Percentiles rank a stretch among this genome's conserved stretches.
These are phyloP conservation scores for Potamilus streckersoni DNA, from an alignment of 1,140 invertebrate genomes.

Conservation along the genomic window DNA sequence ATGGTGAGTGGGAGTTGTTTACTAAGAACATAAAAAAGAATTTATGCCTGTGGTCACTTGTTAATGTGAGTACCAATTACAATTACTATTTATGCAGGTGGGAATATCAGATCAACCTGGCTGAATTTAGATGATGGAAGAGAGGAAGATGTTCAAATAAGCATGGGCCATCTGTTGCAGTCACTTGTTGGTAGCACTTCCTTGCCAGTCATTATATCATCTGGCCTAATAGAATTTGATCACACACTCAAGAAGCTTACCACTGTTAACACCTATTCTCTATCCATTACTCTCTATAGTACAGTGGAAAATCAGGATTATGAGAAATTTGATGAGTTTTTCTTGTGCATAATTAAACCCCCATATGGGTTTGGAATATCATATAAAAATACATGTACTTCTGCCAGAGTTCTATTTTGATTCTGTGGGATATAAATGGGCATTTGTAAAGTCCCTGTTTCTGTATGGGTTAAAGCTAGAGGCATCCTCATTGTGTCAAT, in stretches of 20 bases:
- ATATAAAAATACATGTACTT: too few species aligned
- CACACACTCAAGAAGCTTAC: slow-evolving; percentile 9
- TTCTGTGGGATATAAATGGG: too few species aligned
- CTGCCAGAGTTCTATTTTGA: too few species aligned
- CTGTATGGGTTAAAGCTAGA: too few species aligned
- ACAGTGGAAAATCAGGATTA: slow-evolving; percentile 3
- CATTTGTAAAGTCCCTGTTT: too few species aligned
- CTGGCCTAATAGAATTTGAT: slow-evolving; percentile 8
- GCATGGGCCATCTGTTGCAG: slow-evolving; percentile 4
- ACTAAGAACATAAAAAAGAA: too few species aligned
- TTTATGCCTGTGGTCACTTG: too few species aligned
- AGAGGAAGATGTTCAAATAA: not conserved
- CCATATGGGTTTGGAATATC: slow-evolving; percentile 12
- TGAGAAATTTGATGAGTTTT: slow-evolving; percentile 5
- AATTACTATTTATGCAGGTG: slow-evolving; percentile 1
- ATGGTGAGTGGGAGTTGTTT: too few species aligned
- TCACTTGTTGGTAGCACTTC: slow-evolving; percentile 4
- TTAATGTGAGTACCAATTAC: too few species aligned
- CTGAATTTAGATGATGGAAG: slow-evolving; percentile 7
- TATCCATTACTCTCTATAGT: slow-evolving; percentile 9
- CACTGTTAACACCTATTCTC: slow-evolving; percentile 15
- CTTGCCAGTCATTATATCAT: slow-evolving; percentile 4
- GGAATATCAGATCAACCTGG: not conserved
- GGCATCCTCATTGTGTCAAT: too few species aligned
- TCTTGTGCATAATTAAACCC: slow-evolving; percentile 6